phyloP scores from a whole-genome alignment of 2,113 vertebrate genomes.

The Podarcis muralis region DNA sequence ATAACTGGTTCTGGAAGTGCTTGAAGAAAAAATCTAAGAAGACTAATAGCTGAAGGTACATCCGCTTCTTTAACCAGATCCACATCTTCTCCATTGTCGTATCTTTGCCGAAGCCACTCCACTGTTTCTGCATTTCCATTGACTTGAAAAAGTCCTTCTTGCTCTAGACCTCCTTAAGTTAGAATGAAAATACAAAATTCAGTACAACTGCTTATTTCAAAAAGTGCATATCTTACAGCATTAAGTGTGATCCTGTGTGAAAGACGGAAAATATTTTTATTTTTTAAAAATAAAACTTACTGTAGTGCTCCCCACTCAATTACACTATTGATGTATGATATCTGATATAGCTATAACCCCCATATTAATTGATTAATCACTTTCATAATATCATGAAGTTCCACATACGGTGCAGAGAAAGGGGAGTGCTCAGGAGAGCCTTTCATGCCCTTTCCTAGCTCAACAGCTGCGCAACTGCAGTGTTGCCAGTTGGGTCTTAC shows the following conservation, averaged over 20 bases:
- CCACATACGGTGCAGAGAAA: no score
- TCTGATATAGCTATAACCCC: not conserved
- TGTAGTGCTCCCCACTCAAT: not conserved
- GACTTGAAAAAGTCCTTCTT: slow-evolving; percentile 96
- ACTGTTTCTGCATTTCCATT: slow-evolving; percentile 97
- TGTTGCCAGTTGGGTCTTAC: no score
- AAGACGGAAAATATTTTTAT: not conserved
- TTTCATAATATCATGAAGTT: not conserved
- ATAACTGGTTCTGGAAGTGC: slow-evolving; percentile 97
- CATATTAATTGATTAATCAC: not conserved
- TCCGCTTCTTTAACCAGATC: slow-evolving; percentile 96
- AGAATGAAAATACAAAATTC: slow-evolving; percentile 38
- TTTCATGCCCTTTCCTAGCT: no score
- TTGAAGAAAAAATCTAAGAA: slow-evolving; percentile 97
- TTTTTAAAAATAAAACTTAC: not conserved
- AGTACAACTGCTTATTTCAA: not conserved
- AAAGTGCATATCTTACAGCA: not conserved
- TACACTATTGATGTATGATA: not conserved
- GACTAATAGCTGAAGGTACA: slow-evolving; percentile 94
- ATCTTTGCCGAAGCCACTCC: slow-evolving; percentile 95
- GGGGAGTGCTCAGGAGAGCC: no score
- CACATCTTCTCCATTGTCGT: slow-evolving; percentile 94
- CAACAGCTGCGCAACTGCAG: no score
- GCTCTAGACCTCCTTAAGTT: slow-evolving; percentile 87
- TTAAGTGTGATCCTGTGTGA: not conserved